Conservation (phyloP, 1,140 invertebrate genomes). For the Matsumurasca onukii region DNA sequence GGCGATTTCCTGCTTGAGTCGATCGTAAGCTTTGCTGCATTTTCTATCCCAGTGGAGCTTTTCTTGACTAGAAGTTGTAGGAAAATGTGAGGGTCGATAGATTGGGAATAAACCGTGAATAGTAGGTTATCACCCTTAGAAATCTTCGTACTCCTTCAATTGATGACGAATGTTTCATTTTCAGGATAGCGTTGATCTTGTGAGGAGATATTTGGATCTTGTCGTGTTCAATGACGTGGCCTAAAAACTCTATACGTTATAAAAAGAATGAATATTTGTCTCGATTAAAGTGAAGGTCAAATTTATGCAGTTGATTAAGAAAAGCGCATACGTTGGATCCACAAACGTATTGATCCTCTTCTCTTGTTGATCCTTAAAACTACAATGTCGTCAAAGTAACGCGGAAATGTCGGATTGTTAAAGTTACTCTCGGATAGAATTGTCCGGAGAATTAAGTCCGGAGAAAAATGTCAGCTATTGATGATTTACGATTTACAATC, state of each 20-base stretch:
- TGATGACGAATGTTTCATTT: not conserved
- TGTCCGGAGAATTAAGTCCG: too few species aligned
- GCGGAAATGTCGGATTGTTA: too few species aligned
- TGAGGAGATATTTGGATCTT: not conserved
- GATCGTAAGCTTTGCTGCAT: not conserved
- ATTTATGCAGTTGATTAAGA: too few species aligned
- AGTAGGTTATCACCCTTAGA: not conserved
- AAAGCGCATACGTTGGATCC: too few species aligned
- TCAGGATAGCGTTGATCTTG: not conserved
- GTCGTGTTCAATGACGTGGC: not conserved
- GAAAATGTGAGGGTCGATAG: not conserved
- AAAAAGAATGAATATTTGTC: not conserved
- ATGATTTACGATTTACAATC: too few species aligned
- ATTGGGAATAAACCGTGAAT: not conserved
- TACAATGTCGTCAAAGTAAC: too few species aligned
- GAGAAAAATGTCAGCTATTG: too few species aligned
- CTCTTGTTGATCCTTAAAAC: too few species aligned
- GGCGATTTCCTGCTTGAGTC: not conserved
- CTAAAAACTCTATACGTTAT: not conserved
- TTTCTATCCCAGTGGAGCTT: too few species aligned
- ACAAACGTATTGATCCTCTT: too few species aligned
- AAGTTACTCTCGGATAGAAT: too few species aligned
- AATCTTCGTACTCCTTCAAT: not conserved
- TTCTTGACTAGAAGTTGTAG: not conserved
- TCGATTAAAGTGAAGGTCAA: too few species aligned